phyloP scores from a whole-genome alignment of 1,140 invertebrate genomes.

The Wiebesia pumilae region DNA sequence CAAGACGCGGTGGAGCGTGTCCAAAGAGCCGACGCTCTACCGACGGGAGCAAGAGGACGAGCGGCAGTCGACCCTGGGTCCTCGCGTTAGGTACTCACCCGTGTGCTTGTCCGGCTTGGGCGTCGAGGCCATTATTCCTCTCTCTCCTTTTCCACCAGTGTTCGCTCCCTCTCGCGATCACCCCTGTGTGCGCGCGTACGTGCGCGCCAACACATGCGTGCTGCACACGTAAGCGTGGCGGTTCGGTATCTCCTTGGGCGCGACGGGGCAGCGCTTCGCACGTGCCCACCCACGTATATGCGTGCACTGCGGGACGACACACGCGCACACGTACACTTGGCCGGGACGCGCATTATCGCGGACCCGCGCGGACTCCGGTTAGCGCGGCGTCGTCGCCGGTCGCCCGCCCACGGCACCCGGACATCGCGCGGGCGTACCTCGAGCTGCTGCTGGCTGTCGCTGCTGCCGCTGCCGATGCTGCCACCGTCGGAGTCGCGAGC shows the following conservation, averaged over 20 bases:
- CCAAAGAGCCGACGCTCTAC: background rate
- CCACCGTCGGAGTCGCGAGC: background rate
- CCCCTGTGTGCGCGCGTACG: too few species aligned
- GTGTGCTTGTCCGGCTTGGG: constrained; percentile 71
- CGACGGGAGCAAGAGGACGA: background rate
- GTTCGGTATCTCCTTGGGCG: background rate
- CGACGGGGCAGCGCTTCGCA: constrained; percentile 10
- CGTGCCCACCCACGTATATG: background rate
- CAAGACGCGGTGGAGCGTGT: too few species aligned
- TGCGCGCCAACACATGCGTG: background rate
- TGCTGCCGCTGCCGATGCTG: background rate
- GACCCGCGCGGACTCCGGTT: background rate
- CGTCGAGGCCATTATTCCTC: constrained; percentile 66
- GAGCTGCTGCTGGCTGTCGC: background rate
- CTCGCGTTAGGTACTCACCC: constrained; percentile 64
- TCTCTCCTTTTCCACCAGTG: background rate
- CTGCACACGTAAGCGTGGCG: too few species aligned
- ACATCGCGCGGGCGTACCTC: background rate
- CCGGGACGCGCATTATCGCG: background rate
- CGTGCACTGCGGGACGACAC: background rate
- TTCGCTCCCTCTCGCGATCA: too few species aligned
- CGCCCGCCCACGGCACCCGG: background rate
- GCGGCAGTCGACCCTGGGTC: too few species aligned
- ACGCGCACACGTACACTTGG: constrained; percentile 1
- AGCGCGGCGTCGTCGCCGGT: background rate